Base-by-base conservation (phyloP, 2,888 invertebrate species). In the Tyria jacobaeae region DNA sequence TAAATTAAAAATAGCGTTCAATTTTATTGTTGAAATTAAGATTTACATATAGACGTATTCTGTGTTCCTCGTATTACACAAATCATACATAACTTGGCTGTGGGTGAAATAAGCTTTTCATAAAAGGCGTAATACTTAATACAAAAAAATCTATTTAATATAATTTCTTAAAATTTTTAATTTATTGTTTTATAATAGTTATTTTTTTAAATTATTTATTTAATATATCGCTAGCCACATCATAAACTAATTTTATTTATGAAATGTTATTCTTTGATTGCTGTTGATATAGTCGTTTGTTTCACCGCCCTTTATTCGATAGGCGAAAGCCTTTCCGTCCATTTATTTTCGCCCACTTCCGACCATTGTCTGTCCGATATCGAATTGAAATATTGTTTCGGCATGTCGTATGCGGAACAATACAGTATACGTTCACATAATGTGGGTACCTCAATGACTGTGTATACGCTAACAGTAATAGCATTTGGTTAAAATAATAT, bases 371-470 rank as follows among this genome's bases (percentile, higher is more conserved):
- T 88, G 83, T 75, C 82, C 85, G 92, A 88, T 93, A 94, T 88
- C 92, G 91, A 82, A 85, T 88, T 94, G 93, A 94, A 92, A 92
- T 94, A 94, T 90, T 90, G 92, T 92, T 91, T 88, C 85, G 87
- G 81, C 84, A 85, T 87, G 86, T 87, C 85, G 84, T 81, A 79
- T 81, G 74, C 79, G 81, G 83, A 85, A 90, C 87, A 89, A 88
- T 86, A 78, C 81, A 61, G 63, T 71, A 68, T 68, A 79, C 63
- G 68, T 39, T 71, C 71, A 73, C 71, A 76, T 78, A 71, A 76
- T 69, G 77, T 71, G 69, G 69, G 68, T 69, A 71, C 69, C 76
- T 73, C 73, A 62, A 15, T 35, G 67, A 68, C 62, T 71, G 61
- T 73, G 73, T 71, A 73, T 68, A 62, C 67, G 62, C 64, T 66